phyloP scores from a whole-genome alignment of 2,888 invertebrate species.

The Volucella bombylans region DNA sequence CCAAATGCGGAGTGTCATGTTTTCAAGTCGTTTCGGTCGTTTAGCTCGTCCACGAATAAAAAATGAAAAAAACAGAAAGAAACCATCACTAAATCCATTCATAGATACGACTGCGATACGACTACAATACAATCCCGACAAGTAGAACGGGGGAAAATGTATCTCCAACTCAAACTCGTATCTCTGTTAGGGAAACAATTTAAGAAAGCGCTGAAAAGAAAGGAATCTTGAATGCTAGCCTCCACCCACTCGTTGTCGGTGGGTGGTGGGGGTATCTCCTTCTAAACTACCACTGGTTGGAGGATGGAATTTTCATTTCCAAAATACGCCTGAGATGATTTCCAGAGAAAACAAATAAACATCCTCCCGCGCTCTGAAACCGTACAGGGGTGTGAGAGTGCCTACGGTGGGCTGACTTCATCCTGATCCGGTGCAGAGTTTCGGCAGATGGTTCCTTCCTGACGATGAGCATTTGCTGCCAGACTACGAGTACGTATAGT shows the following conservation, averaged over 20 bases:
- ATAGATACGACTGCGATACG: not conserved
- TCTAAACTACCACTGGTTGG: not conserved
- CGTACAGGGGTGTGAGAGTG: not conserved
- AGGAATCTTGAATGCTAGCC: not conserved
- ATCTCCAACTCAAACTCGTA: not conserved
- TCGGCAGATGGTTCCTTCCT: conserved; percentile 23
- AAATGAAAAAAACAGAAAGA: not conserved
- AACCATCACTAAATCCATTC: conserved; percentile 12
- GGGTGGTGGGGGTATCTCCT: not conserved
- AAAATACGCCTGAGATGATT: conserved; percentile 41
- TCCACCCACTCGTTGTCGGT: not conserved
- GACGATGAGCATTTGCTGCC: conserved; percentile 35
- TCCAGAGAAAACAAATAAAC: conserved; percentile 39
- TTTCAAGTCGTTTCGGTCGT: conserved; percentile 29
- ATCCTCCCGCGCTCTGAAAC: conserved; percentile 7
- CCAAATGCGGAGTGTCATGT: conserved; percentile 36
- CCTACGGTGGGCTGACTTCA: not conserved
- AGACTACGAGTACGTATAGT: not conserved
- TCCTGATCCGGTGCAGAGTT: not conserved
- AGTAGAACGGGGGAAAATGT: not conserved
- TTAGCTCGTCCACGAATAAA: not conserved
- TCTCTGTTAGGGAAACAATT: conserved; percentile 15
- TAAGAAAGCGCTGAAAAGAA: conserved; percentile 26
- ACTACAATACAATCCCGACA: not conserved
- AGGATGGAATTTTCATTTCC: conserved; percentile 41